Evolutionary conservation across 2,888 invertebrate species (phyloP), one percentile per base, ranked within the genome.

Genomic region (Hermodice carunculata): DNA sequence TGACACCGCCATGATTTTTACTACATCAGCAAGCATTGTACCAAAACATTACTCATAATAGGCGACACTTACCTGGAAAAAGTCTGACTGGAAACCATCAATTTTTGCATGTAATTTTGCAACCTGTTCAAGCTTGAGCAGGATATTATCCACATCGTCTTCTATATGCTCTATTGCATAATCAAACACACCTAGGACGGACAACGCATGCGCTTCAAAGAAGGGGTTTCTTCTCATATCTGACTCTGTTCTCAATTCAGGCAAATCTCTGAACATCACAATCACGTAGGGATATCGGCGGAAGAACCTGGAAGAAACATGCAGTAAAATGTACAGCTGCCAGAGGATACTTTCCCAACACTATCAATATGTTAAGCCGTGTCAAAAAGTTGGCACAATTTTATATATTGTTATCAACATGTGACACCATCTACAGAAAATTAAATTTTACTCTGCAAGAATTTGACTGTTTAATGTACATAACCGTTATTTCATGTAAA

Each of bases 261-360:
- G 32, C 5, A 64, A 46, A 2, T 28, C 19, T 1, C 46, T 46
- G 49, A 64, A 64, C 53, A 64, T 52, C 32, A 42, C 29, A 24
- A 44, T 59, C 40, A 64, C 60, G 40, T 56, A 57, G 0, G 64
- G 64, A 42, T 64, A 34, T 19, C 28, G 31, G 17, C 60, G 43
- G 64, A 64, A 64, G 24, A 64, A 60, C 40, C 64, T 64, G 34
- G 56, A 62, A 32, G 22, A 28, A 6, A 56, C n/a, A n/a, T n/a
- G n/a, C n/a, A n/a, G n/a, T n/a, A n/a, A n/a, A n/a, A n/a, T n/a
- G n/a, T n/a, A n/a, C n/a, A n/a, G n/a, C n/a, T n/a, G n/a, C n/a
- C n/a, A n/a, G n/a, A n/a, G n/a, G n/a, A n/a, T n/a, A n/a, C n/a
- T n/a, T n/a, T n/a, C n/a, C n/a, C n/a, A n/a, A n/a, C n/a, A n/a